Percentiles rank a stretch among this genome's conserved stretches.
Conservation (phyloP, 2,797 vertebrate genomes). For the Eleutherodactylus coqui region DNA sequence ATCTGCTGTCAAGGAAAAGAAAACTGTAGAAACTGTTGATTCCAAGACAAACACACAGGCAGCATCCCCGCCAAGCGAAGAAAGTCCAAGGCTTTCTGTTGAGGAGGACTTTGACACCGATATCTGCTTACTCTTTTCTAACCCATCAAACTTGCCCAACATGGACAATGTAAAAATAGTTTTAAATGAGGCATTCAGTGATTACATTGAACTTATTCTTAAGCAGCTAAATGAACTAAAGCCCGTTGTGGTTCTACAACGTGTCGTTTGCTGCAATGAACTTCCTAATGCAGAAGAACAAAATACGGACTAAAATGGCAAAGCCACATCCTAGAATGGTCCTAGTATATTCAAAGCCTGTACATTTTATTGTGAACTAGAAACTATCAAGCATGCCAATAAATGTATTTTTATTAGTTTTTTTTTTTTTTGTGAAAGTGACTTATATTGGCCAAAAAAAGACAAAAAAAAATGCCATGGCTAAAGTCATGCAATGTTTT, state of each 20-base stretch:
- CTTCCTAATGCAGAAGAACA: slow-evolving; percentile 71
- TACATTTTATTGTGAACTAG: slow-evolving; percentile 76
- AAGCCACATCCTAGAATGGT: slow-evolving; percentile 73
- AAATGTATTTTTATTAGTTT: slow-evolving; percentile 84
- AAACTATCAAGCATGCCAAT: slow-evolving; percentile 94
- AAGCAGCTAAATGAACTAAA: slow-evolving; percentile 95
- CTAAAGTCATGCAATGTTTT: slow-evolving; percentile 83
- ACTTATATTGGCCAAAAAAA: slow-evolving; percentile 82
- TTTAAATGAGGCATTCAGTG: slow-evolving; percentile 82
- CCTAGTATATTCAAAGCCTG: slow-evolving; percentile 67
- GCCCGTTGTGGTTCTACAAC: slow-evolving; percentile 85
- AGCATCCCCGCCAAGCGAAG: slow-evolving; percentile 66
- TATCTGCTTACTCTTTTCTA: slow-evolving; percentile 84
- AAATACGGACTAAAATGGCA: slow-evolving; percentile 67
- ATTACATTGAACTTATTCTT: slow-evolving; percentile 80
- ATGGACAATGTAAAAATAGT: slow-evolving; percentile 86
- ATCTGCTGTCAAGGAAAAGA: slow-evolving; percentile 87
- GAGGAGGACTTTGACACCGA: slow-evolving; percentile 76
- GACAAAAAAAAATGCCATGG: slow-evolving; percentile 71
- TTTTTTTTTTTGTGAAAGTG: slow-evolving; percentile 78
- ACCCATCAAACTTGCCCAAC: slow-evolving; percentile 83
- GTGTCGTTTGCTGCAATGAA: slow-evolving; percentile 72
- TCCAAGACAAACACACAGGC: slow-evolving; percentile 74
- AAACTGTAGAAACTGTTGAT: slow-evolving; percentile 80
- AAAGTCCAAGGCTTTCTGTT: slow-evolving; percentile 64